Evolutionary conservation across 2,888 invertebrate species (phyloP).

Genomic region (Lordiphosa fenestrarum): DNA sequence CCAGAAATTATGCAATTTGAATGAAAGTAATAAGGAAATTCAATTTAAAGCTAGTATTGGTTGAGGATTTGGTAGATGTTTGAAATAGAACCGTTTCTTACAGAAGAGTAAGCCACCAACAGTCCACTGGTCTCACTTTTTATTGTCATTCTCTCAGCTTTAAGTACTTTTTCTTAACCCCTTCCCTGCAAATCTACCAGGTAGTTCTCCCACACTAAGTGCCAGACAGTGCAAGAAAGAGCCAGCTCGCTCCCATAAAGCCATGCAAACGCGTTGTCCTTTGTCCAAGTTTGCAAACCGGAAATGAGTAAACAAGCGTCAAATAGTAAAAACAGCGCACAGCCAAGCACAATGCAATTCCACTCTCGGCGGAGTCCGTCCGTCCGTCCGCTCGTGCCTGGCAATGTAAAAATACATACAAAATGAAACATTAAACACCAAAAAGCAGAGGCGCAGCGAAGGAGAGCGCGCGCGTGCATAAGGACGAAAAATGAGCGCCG

Average conservation of each 20-base stretch:
- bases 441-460: slow-evolving; percentile 16
- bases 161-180: no score
- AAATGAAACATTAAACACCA: slow-evolving; percentile 68
- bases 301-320: slow-evolving; percentile 76
- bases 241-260: slow-evolving; percentile 7
- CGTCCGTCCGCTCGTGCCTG: slow-evolving; percentile 3
- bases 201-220: slow-evolving; percentile 10
- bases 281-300: slow-evolving; percentile 52
- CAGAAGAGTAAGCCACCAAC: no score
- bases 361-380: slow-evolving; percentile 2
- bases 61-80: no score
- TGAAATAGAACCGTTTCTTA: no score
- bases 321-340: slow-evolving; percentile 64
- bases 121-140: no score
- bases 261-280: slow-evolving; percentile 30
- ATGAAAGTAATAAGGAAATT: neutral
- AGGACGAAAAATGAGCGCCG: slow-evolving; percentile 71
- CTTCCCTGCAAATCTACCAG: neutral
- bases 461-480: slow-evolving; percentile 36
- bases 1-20: slow-evolving; percentile 11
- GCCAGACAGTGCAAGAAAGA: neutral
- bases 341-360: slow-evolving; percentile 38
- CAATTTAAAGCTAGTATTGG: neutral
- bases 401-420: slow-evolving; percentile 58
- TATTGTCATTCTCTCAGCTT: no score